Base-by-base conservation (phyloP, 2,113 vertebrate genomes). In the Nesogale talazaci region DNA sequence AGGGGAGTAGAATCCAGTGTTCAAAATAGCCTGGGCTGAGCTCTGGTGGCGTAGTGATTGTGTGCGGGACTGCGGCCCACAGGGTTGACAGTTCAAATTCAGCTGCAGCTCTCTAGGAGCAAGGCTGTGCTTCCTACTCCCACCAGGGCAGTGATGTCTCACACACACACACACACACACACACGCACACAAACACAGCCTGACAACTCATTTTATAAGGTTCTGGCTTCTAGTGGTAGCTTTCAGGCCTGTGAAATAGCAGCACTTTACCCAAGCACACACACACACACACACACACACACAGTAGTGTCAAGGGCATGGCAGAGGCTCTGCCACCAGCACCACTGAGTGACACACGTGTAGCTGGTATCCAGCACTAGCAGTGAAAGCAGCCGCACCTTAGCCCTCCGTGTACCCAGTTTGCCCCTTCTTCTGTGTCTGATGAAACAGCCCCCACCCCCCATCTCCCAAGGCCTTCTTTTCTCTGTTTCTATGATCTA, bases 401-500 rank as follows among this genome's bases (percentile, higher is more conserved):
- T 27, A 20, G 72, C 81, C 83, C 56, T 88, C 34, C 83, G 31
- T 76, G 38, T 46, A 52, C n/a, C 31, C 17, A 36, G 78, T 59
- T 80, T 7, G 1, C 11, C n/a, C 29, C 34, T 52, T 78, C n/a
- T 56, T 70, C 79, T 70, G 34, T 42, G 74, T 69, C 82, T 88
- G 78, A 63, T 40, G n/a, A 86, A 84, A 8, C 23, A 72, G 67
- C 61, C 61, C 83, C 57, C 72, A 52, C 46, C 31, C 1, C 27
- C 57, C 27, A 20, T 57, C 59, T 57, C 86, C 86, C 89, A 89
- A 93, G 91, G 42, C 81, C 89, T 83, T 90, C 65, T 90, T 63
- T 89, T 70, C 57, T 84, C 63, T 88, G 88, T 94, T 93, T 94
- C 70, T 93, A 1, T 86, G 79, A 76, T 83, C 70, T 38, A 57